phyloP scores from a whole-genome alignment of 2,888 invertebrate genomes.

The Drosophila koepferae region DNA sequence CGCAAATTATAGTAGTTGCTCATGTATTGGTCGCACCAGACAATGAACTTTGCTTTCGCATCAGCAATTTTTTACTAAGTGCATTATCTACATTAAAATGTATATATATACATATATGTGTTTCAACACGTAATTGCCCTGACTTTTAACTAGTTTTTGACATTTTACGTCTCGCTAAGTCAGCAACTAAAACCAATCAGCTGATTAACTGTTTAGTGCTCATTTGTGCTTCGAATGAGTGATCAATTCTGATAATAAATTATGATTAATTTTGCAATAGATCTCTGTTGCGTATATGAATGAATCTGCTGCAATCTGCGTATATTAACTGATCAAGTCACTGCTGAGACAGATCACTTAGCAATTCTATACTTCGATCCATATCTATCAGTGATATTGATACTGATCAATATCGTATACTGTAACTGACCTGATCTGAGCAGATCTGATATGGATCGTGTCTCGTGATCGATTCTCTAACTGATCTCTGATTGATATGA shows the following conservation, averaged over 20 bases:
- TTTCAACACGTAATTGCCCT: constrained; percentile 57
- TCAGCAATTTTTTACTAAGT: constrained; percentile 50
- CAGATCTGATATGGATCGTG: background rate
- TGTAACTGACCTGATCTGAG: background rate
- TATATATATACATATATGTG: background rate
- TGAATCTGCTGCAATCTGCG: no score
- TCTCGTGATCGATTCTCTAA: no score
- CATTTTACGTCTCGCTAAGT: constrained; percentile 42
- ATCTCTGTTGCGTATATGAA: no score
- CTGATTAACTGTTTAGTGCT: constrained; percentile 8
- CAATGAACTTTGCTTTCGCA: constrained; percentile 66
- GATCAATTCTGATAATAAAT: background rate
- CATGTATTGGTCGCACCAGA: constrained; percentile 35
- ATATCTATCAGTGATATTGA: background rate
- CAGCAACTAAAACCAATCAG: constrained; percentile 1
- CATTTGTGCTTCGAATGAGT: background rate
- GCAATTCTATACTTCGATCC: background rate
- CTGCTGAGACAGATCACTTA: background rate
- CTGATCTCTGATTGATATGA: background rate
- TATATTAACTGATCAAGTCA: constrained; percentile 1
- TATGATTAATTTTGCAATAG: background rate
- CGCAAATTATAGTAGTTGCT: constrained; percentile 25
- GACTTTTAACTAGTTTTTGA: constrained; percentile 38
- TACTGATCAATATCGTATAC: background rate
- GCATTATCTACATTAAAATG: background rate